Conservation (phyloP, 2,888 invertebrate species). For the Polyploca ridens region DNA sequence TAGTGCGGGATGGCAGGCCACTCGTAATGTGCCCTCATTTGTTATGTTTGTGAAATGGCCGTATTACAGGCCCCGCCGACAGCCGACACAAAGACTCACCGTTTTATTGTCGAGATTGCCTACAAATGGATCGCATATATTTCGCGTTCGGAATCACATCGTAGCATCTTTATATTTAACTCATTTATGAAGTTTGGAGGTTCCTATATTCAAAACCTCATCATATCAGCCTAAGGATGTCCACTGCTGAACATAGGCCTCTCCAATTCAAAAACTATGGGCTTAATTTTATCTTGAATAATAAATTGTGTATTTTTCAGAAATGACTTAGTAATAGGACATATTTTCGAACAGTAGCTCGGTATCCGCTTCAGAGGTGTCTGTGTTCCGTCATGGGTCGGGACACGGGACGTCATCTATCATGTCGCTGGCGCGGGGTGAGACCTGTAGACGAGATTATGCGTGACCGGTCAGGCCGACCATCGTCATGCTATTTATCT, state of each 20-base stretch:
- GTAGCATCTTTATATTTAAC: constrained; percentile 18
- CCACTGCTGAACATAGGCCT: too few species aligned
- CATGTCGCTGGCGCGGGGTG: constrained; percentile 29
- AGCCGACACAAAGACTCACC: constrained; percentile 71
- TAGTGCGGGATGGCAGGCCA: constrained; percentile 50
- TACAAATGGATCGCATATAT: constrained; percentile 74
- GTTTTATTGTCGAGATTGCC: constrained; percentile 76
- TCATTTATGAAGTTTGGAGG: constrained; percentile 19
- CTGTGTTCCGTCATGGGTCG: constrained; percentile 27
- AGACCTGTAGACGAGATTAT: constrained; percentile 31
- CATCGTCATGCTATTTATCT: constrained; percentile 20
- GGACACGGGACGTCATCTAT: constrained; percentile 45
- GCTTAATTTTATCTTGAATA: constrained; percentile 2
- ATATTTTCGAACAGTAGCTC: constrained; percentile 31
- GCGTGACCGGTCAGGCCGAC: constrained; percentile 35
- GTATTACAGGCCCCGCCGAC: constrained; percentile 61
- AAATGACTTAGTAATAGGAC: constrained; percentile 9
- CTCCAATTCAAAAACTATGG: not conserved
- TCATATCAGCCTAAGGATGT: too few species aligned
- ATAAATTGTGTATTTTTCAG: too few species aligned
- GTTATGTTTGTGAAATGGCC: constrained; percentile 75
- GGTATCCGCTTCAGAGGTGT: constrained; percentile 23
- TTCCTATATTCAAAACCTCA: too few species aligned
- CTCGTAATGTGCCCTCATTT: constrained; percentile 75
- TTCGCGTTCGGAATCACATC: constrained; percentile 44